phyloP scores from a whole-genome alignment of 2,888 invertebrate species.

The Prostheceraeus crozeri region DNA sequence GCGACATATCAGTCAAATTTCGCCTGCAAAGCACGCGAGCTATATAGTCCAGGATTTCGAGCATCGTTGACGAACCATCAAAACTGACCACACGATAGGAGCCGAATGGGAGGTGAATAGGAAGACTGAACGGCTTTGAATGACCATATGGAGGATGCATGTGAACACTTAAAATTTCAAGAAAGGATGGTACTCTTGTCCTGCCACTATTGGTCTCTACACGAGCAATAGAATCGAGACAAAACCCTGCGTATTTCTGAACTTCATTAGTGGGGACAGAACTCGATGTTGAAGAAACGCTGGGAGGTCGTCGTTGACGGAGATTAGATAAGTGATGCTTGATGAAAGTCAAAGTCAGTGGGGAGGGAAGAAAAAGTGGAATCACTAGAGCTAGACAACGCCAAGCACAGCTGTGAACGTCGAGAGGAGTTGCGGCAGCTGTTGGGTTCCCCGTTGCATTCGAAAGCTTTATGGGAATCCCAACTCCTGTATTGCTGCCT shows the following conservation, averaged over 20 bases:
- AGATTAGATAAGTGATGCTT: constrained; percentile 25
- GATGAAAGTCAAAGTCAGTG: constrained; percentile 20
- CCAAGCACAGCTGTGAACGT: no score
- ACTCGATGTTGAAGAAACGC: not conserved
- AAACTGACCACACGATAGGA: constrained; percentile 36
- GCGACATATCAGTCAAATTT: not conserved
- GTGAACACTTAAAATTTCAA: constrained; percentile 33
- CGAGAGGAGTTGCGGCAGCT: no score
- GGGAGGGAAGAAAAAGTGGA: constrained; percentile 35
- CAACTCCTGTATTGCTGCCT: no score
- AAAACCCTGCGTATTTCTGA: constrained; percentile 35
- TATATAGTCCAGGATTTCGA: constrained; percentile 9
- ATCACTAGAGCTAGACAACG: constrained; percentile 34
- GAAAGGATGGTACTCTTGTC: constrained; percentile 24
- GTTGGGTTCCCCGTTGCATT: no score
- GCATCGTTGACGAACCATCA: constrained; percentile 16
- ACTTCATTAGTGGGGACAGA: constrained; percentile 14
- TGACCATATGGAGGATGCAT: constrained; percentile 35
- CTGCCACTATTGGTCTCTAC: constrained; percentile 22
- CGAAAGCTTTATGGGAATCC: no score
- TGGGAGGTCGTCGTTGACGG: not conserved
- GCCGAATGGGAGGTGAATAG: constrained; percentile 35
- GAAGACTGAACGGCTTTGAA: constrained; percentile 36
- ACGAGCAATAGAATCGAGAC: constrained; percentile 18
- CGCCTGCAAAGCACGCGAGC: not conserved